Evolutionary conservation across 1,140 invertebrate genomes (phyloP), one percentile per base, ranked within the genome.

Genomic region (Drosophila sproati): DNA sequence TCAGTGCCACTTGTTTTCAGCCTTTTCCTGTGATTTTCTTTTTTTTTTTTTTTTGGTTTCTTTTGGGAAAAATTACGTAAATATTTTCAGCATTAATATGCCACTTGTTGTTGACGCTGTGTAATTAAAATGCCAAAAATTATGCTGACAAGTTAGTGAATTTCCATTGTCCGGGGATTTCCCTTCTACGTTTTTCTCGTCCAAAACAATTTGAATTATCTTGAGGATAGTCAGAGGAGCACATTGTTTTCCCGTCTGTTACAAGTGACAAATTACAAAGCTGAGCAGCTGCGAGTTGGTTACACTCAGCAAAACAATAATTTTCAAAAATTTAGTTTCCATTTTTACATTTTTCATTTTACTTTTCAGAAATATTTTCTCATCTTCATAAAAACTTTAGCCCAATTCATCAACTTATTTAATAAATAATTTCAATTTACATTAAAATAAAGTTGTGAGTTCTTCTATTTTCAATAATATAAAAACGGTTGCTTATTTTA

Each of bases 121-220:
- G 54, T 78, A 82, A 82, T 82, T 82, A 78, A 35, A 68, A 48
- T 73, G 20, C 54, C 20, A 55, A 52, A 54, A 52, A 68, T 68
- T 39, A 39, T 54, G 4, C 35, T 2, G n/a, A 29, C 29, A 51
- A 37, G 20, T 41, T 51, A 41, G 8, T 28, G 20, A 63, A 48
- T 39, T 48, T 5, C 3, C 41, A 48, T 34, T 56, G 43, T 43
- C 43, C 29, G 2, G 66, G 12, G 47, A 51, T 8, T 29, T 29
- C 8, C 6, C 4, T 32, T 12, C 6, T 62, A 52, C 45, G 20
- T 61, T 61, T 54, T 48, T 20, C 12, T 5, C 29, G 48, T 4
- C n/a, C 10, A 43, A 39, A 43, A 32, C 48, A 31, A 5, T 50
- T 29, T 10, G 48, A 31, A 50, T 31, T 10, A 3, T 31, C 48